Evolutionary conservation across 1,140 invertebrate genomes (phyloP).

Genomic region (Hypsibius dujardini): DNA sequence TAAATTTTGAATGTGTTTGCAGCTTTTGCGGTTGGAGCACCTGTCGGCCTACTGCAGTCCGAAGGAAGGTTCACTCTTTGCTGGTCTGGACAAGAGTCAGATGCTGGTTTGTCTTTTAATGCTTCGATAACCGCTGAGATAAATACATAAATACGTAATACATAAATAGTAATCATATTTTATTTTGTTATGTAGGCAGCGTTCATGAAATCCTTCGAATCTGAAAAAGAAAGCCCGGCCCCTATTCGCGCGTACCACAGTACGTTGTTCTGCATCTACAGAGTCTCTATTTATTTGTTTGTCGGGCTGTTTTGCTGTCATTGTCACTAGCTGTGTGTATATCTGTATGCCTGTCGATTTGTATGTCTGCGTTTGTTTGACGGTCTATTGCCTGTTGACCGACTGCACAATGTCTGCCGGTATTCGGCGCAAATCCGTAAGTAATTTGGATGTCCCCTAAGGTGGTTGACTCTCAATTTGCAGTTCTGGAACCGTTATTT

Average conservation of each 20-base stretch:
- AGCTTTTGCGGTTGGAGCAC: constrained; percentile 61
- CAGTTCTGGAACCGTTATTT: constrained; percentile 79
- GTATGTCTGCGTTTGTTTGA: no score
- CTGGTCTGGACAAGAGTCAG: not conserved
- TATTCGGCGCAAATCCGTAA: no score
- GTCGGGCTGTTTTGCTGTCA: no score
- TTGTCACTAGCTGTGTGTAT: no score
- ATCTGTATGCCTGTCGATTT: no score
- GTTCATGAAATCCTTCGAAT: not conserved
- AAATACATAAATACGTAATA: not conserved
- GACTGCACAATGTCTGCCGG: no score
- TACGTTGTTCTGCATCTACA: not conserved
- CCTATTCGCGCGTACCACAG: not conserved
- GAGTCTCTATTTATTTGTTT: no score
- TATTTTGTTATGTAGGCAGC: not conserved
- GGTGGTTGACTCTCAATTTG: constrained; percentile 24
- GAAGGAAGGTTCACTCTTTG: not conserved
- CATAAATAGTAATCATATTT: not conserved
- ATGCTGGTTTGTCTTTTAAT: not conserved
- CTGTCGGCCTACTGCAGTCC: constrained; percentile 72
- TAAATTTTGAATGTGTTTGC: constrained; percentile 25
- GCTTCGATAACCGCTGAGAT: not conserved
- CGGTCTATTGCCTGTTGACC: no score
- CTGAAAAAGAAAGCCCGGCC: not conserved
- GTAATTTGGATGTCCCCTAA: not conserved